These are phyloP conservation scores for Cynodonichthys magdalenae DNA, from an alignment of 2,797 vertebrate genomes.

Conservation along the genomic window DNA sequence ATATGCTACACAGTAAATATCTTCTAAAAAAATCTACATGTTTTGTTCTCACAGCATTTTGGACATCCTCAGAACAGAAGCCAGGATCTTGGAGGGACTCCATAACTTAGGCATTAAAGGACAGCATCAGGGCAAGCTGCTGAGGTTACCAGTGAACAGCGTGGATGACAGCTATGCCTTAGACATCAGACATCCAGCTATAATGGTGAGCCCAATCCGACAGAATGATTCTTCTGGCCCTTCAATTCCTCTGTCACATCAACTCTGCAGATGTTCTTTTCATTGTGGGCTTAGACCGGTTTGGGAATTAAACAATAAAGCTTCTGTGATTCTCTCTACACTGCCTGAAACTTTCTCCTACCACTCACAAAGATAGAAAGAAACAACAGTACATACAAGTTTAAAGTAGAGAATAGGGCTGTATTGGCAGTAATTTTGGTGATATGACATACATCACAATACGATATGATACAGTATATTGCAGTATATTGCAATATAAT, in stretches of 20 bases:
- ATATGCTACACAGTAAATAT: neutral
- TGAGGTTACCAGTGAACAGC: slow-evolving; percentile 82
- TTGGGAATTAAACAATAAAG: slow-evolving; percentile 41
- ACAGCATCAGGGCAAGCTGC: slow-evolving; percentile 82
- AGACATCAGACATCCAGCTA: slow-evolving; percentile 91
- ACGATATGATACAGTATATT: too few species aligned
- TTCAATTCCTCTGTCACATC: slow-evolving; percentile 1
- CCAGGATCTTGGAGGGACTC: slow-evolving; percentile 90
- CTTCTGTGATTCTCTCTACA: slow-evolving; percentile 30
- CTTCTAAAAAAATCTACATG: slow-evolving; percentile 12
- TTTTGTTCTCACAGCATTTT: slow-evolving; percentile 80
- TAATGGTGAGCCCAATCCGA: slow-evolving; percentile 81
- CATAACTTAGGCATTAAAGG: slow-evolving; percentile 88
- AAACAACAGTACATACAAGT: slow-evolving; percentile 18
- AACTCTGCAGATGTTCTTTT: slow-evolving; percentile 36
- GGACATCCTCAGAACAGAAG: slow-evolving; percentile 90
- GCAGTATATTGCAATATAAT: too few species aligned
- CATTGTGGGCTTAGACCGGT: slow-evolving; percentile 24
- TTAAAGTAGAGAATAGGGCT: too few species aligned
- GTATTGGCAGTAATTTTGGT: too few species aligned
- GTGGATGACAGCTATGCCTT: slow-evolving; percentile 85
- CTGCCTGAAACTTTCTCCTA: slow-evolving; percentile 49
- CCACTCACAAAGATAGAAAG: slow-evolving; percentile 47
- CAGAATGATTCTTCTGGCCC: slow-evolving; percentile 19
- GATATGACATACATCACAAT: too few species aligned